Evolutionary conservation across 2,888 invertebrate species (phyloP).

Genomic region (Meliscaeva auricollis): DNA sequence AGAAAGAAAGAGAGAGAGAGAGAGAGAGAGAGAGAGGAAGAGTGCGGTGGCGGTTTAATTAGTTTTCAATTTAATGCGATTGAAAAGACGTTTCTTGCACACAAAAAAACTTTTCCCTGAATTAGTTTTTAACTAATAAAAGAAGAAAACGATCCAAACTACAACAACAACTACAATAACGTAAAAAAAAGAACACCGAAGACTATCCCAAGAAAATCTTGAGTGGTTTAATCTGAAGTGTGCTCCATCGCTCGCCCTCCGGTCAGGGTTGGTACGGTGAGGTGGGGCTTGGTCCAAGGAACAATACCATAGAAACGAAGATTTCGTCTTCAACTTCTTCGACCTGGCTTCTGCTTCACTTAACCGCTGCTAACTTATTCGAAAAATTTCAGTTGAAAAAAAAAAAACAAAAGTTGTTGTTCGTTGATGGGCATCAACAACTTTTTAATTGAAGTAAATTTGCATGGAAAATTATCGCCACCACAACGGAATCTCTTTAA

Average conservation of each 20-base stretch:
- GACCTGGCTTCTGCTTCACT: slow-evolving; percentile 17
- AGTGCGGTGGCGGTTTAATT: slow-evolving; percentile 57
- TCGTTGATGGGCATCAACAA: slow-evolving; percentile 71
- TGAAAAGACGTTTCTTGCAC: slow-evolving; percentile 50
- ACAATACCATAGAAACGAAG: slow-evolving; percentile 1
- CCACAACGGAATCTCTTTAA: background rate
- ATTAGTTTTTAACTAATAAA: slow-evolving; percentile 40
- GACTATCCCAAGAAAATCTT: background rate
- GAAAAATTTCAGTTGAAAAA: slow-evolving; percentile 22
- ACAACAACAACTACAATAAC: background rate
- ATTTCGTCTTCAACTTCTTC: background rate
- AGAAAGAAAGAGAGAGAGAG: background rate
- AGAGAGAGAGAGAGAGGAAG: background rate
- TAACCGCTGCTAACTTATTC: slow-evolving; percentile 17
- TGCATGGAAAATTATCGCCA: slow-evolving; percentile 49
- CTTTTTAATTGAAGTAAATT: slow-evolving; percentile 72
- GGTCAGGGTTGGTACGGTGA: background rate
- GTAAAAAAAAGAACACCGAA: slow-evolving; percentile 5
- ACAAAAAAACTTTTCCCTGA: slow-evolving; percentile 33
- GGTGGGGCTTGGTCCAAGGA: background rate
- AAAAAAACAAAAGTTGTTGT: slow-evolving; percentile 19
- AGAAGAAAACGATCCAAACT: background rate
- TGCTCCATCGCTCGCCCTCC: background rate
- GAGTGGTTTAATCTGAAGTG: background rate
- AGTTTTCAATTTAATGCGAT: slow-evolving; percentile 69